phyloP scores from a whole-genome alignment of 2,113 vertebrate genomes.

The Paratilapia polleni region DNA sequence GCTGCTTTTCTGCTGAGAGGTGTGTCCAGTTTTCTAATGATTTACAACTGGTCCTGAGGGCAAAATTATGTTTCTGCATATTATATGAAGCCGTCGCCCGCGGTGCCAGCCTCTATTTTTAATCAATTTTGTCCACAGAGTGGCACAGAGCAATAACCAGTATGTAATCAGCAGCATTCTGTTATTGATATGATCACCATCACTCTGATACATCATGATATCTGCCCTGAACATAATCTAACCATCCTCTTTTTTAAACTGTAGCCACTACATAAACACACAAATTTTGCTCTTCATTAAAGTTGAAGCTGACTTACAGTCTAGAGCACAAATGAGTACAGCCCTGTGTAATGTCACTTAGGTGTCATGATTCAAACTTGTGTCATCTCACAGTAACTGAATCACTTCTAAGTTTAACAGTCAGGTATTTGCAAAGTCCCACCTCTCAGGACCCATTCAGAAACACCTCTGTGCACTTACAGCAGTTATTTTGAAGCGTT shows the following conservation, averaged over 20 bases:
- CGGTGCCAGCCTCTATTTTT: neutral
- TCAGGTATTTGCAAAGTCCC: neutral
- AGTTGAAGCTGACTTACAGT: neutral
- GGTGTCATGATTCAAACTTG: neutral
- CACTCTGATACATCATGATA: neutral
- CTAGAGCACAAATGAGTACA: neutral
- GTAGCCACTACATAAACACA: neutral
- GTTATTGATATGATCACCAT: neutral
- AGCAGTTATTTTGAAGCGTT: no score
- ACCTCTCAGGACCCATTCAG: neutral
- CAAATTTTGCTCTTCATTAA: neutral
- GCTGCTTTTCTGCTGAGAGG: neutral
- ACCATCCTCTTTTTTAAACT: neutral
- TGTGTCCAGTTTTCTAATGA: neutral
- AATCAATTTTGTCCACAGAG: conserved; percentile 9
- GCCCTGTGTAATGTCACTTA: neutral
- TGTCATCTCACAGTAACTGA: neutral
- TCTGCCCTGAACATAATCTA: neutral
- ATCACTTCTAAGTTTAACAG: neutral
- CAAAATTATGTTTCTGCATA: neutral
- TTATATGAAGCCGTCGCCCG: neutral
- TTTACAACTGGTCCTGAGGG: neutral
- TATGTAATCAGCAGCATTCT: conserved; percentile 21
- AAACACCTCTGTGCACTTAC: neutral
- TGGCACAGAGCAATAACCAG: conserved; percentile 8